phyloP scores from a whole-genome alignment of 2,113 vertebrate genomes.

The Myanophis thanlyinensis region DNA sequence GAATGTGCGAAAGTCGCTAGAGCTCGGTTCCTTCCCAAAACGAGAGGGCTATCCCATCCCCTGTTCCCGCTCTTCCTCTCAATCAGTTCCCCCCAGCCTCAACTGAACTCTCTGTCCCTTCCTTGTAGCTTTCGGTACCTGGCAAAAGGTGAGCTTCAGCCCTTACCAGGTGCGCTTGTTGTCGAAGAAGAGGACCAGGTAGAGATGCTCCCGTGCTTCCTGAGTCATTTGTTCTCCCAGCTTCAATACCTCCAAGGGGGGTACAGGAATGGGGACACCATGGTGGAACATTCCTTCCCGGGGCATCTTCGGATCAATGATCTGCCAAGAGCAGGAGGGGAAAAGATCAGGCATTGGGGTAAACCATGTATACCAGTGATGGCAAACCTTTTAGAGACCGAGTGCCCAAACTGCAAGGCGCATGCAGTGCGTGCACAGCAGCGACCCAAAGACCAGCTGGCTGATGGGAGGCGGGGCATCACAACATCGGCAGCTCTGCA shows the following conservation, averaged over 20 bases:
- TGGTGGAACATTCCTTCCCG: slow-evolving; percentile 97
- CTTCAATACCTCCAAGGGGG: slow-evolving; percentile 94
- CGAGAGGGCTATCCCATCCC: neutral
- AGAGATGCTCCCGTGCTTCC: slow-evolving; percentile 97
- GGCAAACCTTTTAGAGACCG: too few relatives aligned
- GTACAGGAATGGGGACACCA: slow-evolving; percentile 94
- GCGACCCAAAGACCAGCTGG: too few relatives aligned
- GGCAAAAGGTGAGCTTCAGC: neutral
- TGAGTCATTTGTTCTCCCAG: slow-evolving; percentile 99
- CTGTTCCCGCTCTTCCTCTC: neutral
- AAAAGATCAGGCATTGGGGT: neutral
- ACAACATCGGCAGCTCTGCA: too few relatives aligned
- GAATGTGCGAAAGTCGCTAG: slow-evolving; percentile 36
- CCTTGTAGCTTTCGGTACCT: neutral
- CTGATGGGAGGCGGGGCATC: too few relatives aligned
- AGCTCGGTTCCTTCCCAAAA: slow-evolving; percentile 9
- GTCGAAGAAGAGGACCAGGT: slow-evolving; percentile 98
- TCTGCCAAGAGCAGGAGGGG: slow-evolving; percentile 66
- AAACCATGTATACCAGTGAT: too few relatives aligned
- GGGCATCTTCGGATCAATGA: slow-evolving; percentile 99
- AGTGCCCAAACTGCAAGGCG: too few relatives aligned
- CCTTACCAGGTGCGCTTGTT: slow-evolving; percentile 99
- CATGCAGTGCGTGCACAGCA: too few relatives aligned
- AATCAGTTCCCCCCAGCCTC: too few relatives aligned
- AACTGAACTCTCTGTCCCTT: neutral